These are phyloP conservation scores for Fragum fragum DNA, from an alignment of 2,888 invertebrate genomes.

Conservation along the genomic window DNA sequence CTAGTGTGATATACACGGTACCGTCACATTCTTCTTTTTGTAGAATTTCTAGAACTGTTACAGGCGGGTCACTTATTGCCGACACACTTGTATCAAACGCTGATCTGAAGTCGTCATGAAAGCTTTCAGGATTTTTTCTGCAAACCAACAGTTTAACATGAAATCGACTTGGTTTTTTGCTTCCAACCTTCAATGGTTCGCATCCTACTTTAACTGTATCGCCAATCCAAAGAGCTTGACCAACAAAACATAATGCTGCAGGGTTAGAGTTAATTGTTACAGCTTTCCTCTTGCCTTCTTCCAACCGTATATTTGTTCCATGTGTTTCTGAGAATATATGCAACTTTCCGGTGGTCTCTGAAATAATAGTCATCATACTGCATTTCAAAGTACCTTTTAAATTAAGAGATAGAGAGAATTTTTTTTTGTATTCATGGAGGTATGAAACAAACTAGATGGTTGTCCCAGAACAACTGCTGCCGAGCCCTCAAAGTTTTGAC, in stretches of 20 bases:
- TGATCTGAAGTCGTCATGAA: constrained; percentile 20
- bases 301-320: constrained; percentile 40
- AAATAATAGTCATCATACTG: too few relatives aligned
- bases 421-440: too few relatives aligned
- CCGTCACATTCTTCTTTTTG: constrained; percentile 45
- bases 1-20: constrained; percentile 16
- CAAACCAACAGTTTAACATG: constrained; percentile 33
- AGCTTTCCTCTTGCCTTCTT: constrained; percentile 12
- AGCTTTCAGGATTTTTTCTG: constrained; percentile 30
- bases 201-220: constrained; percentile 29
- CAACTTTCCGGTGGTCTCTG: constrained; percentile 17
- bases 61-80: constrained; percentile 1
- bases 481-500: too few relatives aligned
- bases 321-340: constrained; percentile 36
- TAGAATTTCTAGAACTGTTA: constrained; percentile 21
- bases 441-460: too few relatives aligned
- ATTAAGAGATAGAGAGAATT: too few relatives aligned
- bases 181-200: constrained; percentile 30
- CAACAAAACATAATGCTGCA: constrained; percentile 39
- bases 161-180: constrained; percentile 35
- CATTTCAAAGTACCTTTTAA: too few relatives aligned
- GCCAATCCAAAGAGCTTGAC: not conserved
- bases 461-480: too few relatives aligned
- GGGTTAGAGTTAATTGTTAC: constrained; percentile 26
- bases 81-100: constrained; percentile 35